These are phyloP conservation scores for Bryconaethiops microstoma DNA, from an alignment of 2,797 vertebrate genomes.

Conservation along the genomic window DNA sequence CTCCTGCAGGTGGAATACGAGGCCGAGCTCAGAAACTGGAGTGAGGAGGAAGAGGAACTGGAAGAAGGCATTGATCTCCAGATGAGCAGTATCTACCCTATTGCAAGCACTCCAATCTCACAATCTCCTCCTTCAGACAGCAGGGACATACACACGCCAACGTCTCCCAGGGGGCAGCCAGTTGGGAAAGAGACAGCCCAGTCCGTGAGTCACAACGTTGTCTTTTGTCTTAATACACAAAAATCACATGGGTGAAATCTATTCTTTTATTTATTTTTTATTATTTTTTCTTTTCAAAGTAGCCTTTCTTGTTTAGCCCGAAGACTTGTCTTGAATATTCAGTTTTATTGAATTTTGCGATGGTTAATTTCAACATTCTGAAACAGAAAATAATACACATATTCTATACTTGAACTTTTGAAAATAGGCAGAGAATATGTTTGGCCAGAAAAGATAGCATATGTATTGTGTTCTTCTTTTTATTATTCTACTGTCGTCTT, in stretches of 20 bases:
- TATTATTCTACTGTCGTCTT: too few species aligned
- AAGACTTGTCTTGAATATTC: too few species aligned
- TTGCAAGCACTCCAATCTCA: slow-evolving; percentile 35
- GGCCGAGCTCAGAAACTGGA: slow-evolving; percentile 71
- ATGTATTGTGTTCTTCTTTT: too few species aligned
- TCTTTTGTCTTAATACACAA: not conserved
- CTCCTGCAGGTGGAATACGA: slow-evolving; percentile 75
- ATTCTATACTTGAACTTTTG: not conserved
- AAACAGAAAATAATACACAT: too few species aligned
- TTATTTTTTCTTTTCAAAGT: too few species aligned
- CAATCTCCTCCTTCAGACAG: slow-evolving; percentile 16
- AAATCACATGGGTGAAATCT: too few species aligned
- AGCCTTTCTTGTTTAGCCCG: too few species aligned
- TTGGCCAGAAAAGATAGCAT: not conserved
- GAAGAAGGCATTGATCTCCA: slow-evolving; percentile 68
- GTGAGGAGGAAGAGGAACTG: slow-evolving; percentile 65
- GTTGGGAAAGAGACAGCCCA: slow-evolving; percentile 84
- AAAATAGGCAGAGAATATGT: not conserved
- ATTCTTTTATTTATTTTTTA: too few species aligned
- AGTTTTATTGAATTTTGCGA: too few species aligned
- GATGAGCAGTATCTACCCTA: slow-evolving; percentile 67
- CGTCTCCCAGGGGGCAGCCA: slow-evolving; percentile 82
- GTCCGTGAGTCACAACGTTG: slow-evolving; percentile 74
- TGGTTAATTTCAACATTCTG: too few species aligned
- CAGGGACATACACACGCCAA: slow-evolving; percentile 54